Evolutionary conservation across 2,797 vertebrate species (phyloP).

Genomic region (Furcifer pardalis): DNA sequence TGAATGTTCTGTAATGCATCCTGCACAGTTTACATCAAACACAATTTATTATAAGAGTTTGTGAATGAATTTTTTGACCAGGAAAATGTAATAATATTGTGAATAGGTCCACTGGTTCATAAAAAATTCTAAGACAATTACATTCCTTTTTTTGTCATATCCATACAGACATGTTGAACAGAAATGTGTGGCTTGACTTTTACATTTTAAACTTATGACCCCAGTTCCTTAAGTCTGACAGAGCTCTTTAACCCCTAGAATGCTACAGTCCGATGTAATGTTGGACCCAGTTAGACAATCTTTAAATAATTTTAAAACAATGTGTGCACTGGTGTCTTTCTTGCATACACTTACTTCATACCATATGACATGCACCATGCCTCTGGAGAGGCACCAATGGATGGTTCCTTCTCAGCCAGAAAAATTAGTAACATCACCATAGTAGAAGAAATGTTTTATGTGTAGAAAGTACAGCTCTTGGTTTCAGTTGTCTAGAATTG

Average conservation of each 20-base stretch:
- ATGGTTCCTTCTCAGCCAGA: too few relatives aligned
- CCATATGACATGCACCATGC: neutral
- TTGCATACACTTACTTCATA: too few relatives aligned
- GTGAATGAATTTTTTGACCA: neutral
- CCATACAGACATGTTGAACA: neutral
- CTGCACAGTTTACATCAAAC: neutral
- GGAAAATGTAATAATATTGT: neutral
- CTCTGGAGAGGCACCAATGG: neutral
- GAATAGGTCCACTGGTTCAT: neutral
- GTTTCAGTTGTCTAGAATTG: too few relatives aligned
- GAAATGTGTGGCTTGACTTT: neutral
- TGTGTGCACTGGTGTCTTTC: too few relatives aligned
- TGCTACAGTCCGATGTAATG: neutral
- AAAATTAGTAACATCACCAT: too few relatives aligned
- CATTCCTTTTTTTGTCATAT: neutral
- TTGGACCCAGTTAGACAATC: neutral
- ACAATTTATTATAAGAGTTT: neutral
- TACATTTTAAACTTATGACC: neutral
- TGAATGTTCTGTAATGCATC: neutral
- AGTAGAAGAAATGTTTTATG: too few relatives aligned
- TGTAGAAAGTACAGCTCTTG: too few relatives aligned
- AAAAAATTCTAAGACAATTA: neutral
- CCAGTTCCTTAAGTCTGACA: neutral
- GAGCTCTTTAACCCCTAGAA: neutral
- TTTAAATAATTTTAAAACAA: neutral